Base-by-base conservation (phyloP, 2,797 vertebrate species). In the Phalanger gymnotis region DNA sequence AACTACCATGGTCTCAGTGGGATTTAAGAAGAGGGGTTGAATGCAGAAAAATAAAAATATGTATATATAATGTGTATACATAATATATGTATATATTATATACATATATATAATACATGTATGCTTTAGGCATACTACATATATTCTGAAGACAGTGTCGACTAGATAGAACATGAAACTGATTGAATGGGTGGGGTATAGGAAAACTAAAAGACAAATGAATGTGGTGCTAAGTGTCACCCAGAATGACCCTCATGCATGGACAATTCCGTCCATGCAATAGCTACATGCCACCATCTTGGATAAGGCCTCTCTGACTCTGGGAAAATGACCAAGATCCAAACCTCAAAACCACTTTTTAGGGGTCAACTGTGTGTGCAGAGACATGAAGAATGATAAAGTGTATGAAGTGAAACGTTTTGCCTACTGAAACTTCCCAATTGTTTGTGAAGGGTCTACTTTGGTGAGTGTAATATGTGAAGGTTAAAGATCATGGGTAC, bases 291-390 rank as follows among this genome's bases (percentile, higher is more conserved):
- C 25, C 91, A 54, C 93, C 90, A 95, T 93, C 93, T 2, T 13
- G 90, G 13, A 73, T 90, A 94, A 94, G 94, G 28, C 1, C 0
- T 73, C 90, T 34, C 11, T 57, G 30, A 22, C 11, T 52, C 54
- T 96, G 66, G 92, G 93, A 25, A 91, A 96, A 92, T 96, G 51
- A 2, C 16, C 12, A n/a, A 16, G 13, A 93, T 56, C 53, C 19
- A 55, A 0, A 3, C 55, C 94, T 90, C 58, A 91, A 94, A 81
- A 34, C 58, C 28, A 19, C 90, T 92, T 92, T 91, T 92, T 56
- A 93, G 95, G 54, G 57, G 51, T 22, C 4, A 28, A 27, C 94
- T 54, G 96, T 28, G n/a, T 56, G 53, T 95, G 11, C 2, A 95
- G 30, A 89, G 47, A 52, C 81, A 31, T 7, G 93, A 92, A 91